Evolutionary conservation across 1,140 invertebrate genomes (phyloP), one percentile per base, ranked within the genome.

Genomic region (Brachionus rubens): DNA sequence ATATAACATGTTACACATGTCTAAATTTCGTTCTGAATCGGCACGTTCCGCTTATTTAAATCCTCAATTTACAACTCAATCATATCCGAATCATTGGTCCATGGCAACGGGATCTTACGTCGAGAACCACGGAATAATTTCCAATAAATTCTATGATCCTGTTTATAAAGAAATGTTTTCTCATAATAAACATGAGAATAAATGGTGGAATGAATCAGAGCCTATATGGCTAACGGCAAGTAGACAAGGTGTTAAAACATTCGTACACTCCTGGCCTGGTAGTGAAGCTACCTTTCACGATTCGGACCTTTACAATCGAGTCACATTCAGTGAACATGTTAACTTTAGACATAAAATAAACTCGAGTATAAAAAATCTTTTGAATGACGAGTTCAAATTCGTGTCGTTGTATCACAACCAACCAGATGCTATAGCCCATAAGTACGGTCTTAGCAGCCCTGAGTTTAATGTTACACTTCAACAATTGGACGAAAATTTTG

Each of bases 141-240:
- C 72, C 12, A 62, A 76, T 40, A 43, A 59, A 33, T 76, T 76
- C 54, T 54, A 56, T 19, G 72, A 76, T 41, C 72, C 68, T 12
- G 16, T 52, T 33, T 72, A 72, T 36, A n/a, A 72, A 1, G 68
- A 72, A 21, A 40, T 26, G 10, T 72, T 72, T 24, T 47, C 46
- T 12, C 43, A 47, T 6, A 43, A 40, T 30, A 50, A 50, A 50
- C 65, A 70, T 40, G 65, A 50, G 1, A 7, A 43, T 21, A 72
- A 72, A 30, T 72, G 68, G 68, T 72, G 68, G 68, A 72, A 72
- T 26, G 43, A 50, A 40, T 41, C 30, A 10, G 50, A 72, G 68
- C 68, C 68, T 10, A 54, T 72, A 26, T 72, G 68, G 68, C 1
- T 21, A 12, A 72, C 68, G 0, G 68, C 68, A 7, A 19, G 16